Evolutionary conservation across 2,113 vertebrate species (phyloP), one percentile per base, ranked within the genome.

Genomic region (Megaleporinus macrocephalus): DNA sequence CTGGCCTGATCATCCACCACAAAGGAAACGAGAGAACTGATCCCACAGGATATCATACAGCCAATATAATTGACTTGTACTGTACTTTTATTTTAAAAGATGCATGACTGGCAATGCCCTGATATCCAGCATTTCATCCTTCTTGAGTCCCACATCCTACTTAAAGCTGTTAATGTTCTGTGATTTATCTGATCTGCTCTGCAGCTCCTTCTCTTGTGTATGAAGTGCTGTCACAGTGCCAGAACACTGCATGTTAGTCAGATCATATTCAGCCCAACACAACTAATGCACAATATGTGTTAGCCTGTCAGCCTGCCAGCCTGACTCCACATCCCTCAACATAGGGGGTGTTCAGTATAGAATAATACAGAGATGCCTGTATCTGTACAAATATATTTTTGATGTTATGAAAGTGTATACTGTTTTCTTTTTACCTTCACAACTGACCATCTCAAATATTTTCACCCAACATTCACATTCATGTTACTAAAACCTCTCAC

Each of bases 111-210:
- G 57, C n/a, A 61, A 61, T 26, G 57, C 22, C 55, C 5, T 57
- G 22, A 53, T 26, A 57, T 27, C 30, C 53, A 59, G 44, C 16
- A 22, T 26, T 26, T 13, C 53, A 57, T 11, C 49, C 16, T 51
- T 51, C 13, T 14, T 14, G 84, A 86, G 73, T 62, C 80, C 87
- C 85, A 77, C 84, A 86, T 86, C 66, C 63, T 69, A 82, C 80
- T 86, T 84, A 82, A 88, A 87, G 83, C 89, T 85, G 87, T 86
- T 87, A 70, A 86, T 86, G 88, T 90, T 91, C 90, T 91, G 88
- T 65, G 47, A 24, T 83, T 78, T 83, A 57, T 57, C 47, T 57
- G 69, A 14, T 47, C 75, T 47, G 53, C 72, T 73, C 63, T 51
- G 1, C 15, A 76, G 57, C 57, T 24, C 30, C 53, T 62, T 41